Evolutionary conservation across 2,888 invertebrate genomes (phyloP).

Genomic region (Acleris cristana): DNA sequence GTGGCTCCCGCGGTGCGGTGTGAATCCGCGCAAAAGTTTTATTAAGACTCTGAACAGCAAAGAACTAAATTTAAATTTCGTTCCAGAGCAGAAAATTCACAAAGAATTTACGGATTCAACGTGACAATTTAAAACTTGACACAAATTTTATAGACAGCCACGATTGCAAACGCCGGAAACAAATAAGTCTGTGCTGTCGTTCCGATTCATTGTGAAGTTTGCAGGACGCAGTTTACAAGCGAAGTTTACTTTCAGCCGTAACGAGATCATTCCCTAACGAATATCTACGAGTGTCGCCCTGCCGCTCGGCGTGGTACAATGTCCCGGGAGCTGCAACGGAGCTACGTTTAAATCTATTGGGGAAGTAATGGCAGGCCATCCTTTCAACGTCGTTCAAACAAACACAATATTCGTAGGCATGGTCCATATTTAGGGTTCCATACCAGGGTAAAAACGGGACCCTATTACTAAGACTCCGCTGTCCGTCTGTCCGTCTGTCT

Average conservation of each 20-base stretch:
- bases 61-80: constrained; percentile 47
- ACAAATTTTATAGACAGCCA: constrained; percentile 35
- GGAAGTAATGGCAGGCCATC: too few relatives aligned
- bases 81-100: constrained; percentile 34
- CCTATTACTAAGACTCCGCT: too few relatives aligned
- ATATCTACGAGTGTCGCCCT: constrained; percentile 61
- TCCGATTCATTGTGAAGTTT: constrained; percentile 33
- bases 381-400: too few relatives aligned
- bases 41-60: constrained; percentile 53
- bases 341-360: too few relatives aligned
- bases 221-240: constrained; percentile 50
- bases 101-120: constrained; percentile 36
- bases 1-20: constrained; percentile 48
- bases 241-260: constrained; percentile 55
- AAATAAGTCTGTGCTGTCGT: constrained; percentile 30
- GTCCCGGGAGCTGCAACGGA: neutral
- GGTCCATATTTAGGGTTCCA: too few relatives aligned
- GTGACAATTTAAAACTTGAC: constrained; percentile 39
- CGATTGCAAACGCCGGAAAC: constrained; percentile 24
- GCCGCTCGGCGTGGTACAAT: neutral
- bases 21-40: constrained; percentile 57
- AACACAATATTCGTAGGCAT: too few relatives aligned
- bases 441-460: too few relatives aligned
- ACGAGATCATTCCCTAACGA: constrained; percentile 57
- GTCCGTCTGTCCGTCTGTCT: too few relatives aligned